Evolutionary conservation across 2,888 invertebrate genomes (phyloP).

Genomic region (Lutraria lutraria): DNA sequence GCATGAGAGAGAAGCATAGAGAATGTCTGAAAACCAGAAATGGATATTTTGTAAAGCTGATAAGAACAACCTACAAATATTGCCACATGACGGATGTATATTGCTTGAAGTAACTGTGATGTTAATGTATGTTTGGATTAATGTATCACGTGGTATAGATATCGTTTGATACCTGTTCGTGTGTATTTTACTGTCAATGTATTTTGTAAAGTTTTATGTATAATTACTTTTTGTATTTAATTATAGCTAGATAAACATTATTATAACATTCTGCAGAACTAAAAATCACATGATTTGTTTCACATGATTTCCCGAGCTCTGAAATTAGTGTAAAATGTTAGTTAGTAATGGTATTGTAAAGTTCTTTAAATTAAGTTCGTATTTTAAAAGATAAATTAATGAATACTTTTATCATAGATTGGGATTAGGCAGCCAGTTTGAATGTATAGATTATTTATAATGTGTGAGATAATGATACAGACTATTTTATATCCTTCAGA

Average conservation of each 20-base stretch:
- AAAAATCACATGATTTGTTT: background rate
- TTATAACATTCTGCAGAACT: background rate
- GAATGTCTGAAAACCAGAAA: background rate
- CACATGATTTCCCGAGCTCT: background rate
- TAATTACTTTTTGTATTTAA: background rate
- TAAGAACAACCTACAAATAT: background rate
- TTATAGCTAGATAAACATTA: background rate
- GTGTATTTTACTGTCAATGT: background rate
- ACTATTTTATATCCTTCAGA: background rate
- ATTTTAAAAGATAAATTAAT: background rate
- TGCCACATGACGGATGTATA: background rate
- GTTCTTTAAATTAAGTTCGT: background rate
- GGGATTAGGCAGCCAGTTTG: constrained; percentile 4
- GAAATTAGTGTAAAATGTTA: background rate
- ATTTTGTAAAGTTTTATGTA: background rate
- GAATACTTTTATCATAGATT: background rate
- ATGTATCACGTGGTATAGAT: background rate
- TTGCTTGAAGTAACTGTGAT: constrained; percentile 25
- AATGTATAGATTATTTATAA: background rate
- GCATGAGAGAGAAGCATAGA: background rate
- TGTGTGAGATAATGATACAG: background rate
- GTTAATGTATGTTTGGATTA: background rate
- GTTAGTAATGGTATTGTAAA: background rate
- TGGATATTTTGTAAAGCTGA: constrained; percentile 1
- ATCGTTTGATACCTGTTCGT: background rate